Evolutionary conservation across 2,888 invertebrate genomes (phyloP).

Genomic region (Himalopsyche kuldschensis): DNA sequence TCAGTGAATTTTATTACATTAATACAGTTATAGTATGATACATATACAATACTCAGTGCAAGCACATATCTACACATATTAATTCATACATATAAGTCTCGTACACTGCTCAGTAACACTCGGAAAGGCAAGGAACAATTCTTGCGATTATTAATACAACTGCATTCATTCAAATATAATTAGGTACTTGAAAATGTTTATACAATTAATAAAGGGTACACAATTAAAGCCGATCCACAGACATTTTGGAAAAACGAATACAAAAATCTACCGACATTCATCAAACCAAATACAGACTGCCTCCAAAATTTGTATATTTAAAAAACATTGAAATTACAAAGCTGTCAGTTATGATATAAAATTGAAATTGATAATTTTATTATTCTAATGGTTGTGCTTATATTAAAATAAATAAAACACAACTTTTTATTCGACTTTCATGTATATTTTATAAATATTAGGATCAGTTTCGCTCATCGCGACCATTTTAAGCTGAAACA

Average conservation of each 20-base stretch:
- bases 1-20: conserved; percentile 26
- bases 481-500: too few species aligned
- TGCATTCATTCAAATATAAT: neutral
- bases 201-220: neutral
- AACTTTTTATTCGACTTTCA: too few species aligned
- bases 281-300: too few species aligned
- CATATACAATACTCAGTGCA: conserved; percentile 32
- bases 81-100: conserved; percentile 22
- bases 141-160: neutral
- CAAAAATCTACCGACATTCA: neutral
- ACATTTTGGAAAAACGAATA: neutral
- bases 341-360: too few species aligned
- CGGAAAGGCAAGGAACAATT: neutral
- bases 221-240: neutral
- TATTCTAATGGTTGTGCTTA: too few species aligned
- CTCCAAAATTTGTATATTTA: too few species aligned
- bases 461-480: too few species aligned
- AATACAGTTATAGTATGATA: conserved; percentile 22
- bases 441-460: too few species aligned
- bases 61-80: conserved; percentile 34
- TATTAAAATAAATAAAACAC: too few species aligned
- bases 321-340: too few species aligned
- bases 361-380: too few species aligned
- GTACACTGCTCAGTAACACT: neutral
- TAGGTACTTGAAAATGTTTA: neutral